phyloP scores from a whole-genome alignment of 2,113 vertebrate genomes.

The Nycticorax nycticorax region DNA sequence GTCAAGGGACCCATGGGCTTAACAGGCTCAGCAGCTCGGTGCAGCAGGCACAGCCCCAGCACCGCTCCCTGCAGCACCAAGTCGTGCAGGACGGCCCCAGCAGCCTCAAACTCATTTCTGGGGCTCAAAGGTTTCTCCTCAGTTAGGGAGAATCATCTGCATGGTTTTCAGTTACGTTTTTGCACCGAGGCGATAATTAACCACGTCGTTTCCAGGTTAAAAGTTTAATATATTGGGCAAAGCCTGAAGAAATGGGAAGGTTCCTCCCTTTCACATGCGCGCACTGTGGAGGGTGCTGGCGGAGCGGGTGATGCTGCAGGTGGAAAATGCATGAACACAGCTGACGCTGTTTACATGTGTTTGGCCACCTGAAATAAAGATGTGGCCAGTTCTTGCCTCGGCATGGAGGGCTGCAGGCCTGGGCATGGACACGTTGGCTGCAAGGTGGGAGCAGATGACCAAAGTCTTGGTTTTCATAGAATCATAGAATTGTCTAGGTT shows the following conservation, averaged over 20 bases:
- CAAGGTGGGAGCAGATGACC: background rate
- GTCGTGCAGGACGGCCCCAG: fast-evolving
- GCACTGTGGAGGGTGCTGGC: background rate
- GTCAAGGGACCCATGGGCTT: background rate
- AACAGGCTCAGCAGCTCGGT: background rate
- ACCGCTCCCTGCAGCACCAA: background rate
- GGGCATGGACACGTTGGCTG: background rate
- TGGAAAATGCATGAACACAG: background rate
- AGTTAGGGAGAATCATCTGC: background rate
- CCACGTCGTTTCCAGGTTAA: background rate
- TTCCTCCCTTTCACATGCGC: fast-evolving
- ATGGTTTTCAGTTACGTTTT: background rate
- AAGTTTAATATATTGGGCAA: background rate
- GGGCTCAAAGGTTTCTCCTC: background rate
- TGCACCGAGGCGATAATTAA: background rate
- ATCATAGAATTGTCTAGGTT: too few relatives aligned
- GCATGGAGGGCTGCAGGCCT: fast-evolving
- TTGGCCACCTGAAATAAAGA: background rate
- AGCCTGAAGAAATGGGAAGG: background rate
- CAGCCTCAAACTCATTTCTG: background rate
- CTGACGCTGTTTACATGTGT: fast-evolving
- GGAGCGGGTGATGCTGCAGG: background rate
- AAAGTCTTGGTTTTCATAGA: background rate
- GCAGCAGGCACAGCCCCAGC: background rate
- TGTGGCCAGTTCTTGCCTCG: background rate